These are phyloP conservation scores for Psophia crepitans DNA, from an alignment of 2,113 vertebrate genomes.

Conservation along the genomic window DNA sequence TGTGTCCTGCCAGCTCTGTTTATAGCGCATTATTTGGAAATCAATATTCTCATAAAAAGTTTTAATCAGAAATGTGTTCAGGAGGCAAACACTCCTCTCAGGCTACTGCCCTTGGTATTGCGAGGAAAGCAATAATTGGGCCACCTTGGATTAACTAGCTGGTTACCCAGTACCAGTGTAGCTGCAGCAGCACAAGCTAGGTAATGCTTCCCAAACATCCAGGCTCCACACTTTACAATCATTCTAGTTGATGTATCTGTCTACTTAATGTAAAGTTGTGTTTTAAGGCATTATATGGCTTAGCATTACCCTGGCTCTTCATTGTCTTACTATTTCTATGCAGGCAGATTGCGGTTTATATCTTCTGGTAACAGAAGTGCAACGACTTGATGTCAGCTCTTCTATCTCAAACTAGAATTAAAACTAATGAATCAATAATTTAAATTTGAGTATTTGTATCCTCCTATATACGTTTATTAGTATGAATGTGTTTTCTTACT, in stretches of 20 bases:
- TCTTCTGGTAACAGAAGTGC: background rate
- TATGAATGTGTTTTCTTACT: background rate
- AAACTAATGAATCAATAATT: background rate
- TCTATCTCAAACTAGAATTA: background rate
- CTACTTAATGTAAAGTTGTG: background rate
- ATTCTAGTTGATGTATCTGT: background rate
- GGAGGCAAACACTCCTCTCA: background rate
- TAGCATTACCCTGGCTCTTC: background rate
- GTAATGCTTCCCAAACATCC: background rate
- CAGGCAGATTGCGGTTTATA: background rate
- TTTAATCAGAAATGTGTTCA: background rate
- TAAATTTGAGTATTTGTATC: background rate
- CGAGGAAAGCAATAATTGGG: background rate
- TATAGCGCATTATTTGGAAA: background rate
- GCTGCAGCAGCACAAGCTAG: background rate
- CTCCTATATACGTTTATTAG: background rate
- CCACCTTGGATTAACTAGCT: background rate
- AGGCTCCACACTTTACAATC: background rate
- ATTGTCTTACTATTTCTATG: background rate
- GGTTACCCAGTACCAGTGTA: background rate
- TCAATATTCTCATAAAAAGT: background rate
- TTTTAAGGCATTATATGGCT: background rate
- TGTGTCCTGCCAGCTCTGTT: background rate
- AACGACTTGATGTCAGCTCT: background rate
- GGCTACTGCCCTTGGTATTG: background rate